Conservation (phyloP, 2,113 vertebrate genomes). For the Gavia stellata region DNA sequence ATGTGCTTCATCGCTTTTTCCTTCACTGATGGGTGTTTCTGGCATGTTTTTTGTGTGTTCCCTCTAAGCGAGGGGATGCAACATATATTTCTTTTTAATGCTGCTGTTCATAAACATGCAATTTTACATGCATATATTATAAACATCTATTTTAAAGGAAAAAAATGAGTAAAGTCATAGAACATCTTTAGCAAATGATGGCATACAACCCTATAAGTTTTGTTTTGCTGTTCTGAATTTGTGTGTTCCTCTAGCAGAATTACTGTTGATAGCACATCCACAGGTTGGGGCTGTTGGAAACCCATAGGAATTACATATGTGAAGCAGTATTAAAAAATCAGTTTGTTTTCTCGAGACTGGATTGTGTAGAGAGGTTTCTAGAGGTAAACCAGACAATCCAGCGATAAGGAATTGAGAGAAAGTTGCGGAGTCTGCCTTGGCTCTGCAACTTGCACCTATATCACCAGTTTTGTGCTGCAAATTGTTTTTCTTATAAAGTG, state of each 20-base stretch:
- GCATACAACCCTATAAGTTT: neutral
- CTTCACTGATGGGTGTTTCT: neutral
- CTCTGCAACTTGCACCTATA: fast-evolving
- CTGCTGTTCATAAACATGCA: neutral
- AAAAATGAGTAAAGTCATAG: neutral
- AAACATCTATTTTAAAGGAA: neutral
- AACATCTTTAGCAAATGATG: neutral
- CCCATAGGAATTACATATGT: fast-evolving
- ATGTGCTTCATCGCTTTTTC: neutral
- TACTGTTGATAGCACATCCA: neutral
- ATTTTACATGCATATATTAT: neutral
- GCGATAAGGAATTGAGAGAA: neutral
- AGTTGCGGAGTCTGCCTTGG: neutral
- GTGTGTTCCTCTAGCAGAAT: neutral
- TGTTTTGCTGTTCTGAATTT: neutral
- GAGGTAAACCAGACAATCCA: neutral
- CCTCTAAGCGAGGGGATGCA: neutral
- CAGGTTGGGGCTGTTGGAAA: neutral
- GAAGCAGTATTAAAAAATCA: neutral
- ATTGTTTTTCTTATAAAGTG: neutral
- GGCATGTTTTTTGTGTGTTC: neutral
- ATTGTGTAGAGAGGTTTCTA: neutral
- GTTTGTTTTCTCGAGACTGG: neutral
- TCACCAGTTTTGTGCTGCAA: neutral
- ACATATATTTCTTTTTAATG: neutral